Conservation (phyloP, 2,888 invertebrate genomes). For the Acleris holmiana region DNA sequence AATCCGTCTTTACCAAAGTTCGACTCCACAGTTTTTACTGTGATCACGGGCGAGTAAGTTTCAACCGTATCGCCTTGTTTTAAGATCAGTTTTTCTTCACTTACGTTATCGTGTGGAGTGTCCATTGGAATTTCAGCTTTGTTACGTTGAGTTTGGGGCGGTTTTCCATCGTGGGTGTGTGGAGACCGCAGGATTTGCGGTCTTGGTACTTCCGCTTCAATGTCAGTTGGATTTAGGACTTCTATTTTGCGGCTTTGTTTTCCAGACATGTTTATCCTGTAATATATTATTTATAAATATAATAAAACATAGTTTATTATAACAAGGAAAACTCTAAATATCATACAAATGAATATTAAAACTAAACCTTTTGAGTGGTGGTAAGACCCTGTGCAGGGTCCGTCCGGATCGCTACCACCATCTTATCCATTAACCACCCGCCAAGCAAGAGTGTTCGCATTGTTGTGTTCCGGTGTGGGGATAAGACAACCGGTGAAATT, state of each 20-base stretch:
- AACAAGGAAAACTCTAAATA: too few species aligned
- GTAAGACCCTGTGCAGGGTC: too few species aligned
- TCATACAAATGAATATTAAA: too few species aligned
- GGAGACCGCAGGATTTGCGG: constrained; percentile 55
- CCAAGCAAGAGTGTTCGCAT: too few species aligned
- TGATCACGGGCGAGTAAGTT: constrained; percentile 61
- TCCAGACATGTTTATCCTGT: constrained; percentile 57
- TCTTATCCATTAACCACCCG: too few species aligned
- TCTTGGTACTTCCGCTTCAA: constrained; percentile 65
- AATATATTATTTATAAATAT: constrained; percentile 21
- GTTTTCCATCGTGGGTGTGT: too few species aligned
- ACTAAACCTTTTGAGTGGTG: too few species aligned
- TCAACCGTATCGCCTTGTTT: constrained; percentile 38
- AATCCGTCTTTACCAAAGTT: constrained; percentile 64
- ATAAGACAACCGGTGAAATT: too few species aligned
- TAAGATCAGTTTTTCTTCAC: constrained; percentile 33
- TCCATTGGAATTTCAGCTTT: constrained; percentile 1
- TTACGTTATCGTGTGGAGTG: constrained; percentile 19
- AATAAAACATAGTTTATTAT: too few species aligned
- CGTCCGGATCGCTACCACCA: too few species aligned
- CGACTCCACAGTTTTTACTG: constrained; percentile 64
- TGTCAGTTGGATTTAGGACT: constrained; percentile 50
- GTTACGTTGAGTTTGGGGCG: too few species aligned
- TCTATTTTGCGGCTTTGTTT: constrained; percentile 53
- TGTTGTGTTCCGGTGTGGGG: too few species aligned